Conservation (phyloP, 1,140 invertebrate genomes). For the Dreissena polymorpha region DNA sequence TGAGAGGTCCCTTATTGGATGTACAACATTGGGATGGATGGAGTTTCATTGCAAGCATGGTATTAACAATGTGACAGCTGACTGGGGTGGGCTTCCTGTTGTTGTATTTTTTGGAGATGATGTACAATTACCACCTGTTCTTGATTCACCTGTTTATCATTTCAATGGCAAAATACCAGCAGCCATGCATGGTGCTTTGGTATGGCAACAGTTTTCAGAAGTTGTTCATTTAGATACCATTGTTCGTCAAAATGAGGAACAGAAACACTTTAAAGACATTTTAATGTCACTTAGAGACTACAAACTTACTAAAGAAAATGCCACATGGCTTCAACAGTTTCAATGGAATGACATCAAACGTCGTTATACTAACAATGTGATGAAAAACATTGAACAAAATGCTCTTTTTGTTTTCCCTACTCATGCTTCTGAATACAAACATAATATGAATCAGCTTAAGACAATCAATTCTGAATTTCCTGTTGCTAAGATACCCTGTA, state of each 20-base stretch:
- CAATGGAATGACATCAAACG: slow-evolving; percentile 44
- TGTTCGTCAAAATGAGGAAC: slow-evolving; percentile 34
- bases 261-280: slow-evolving; percentile 44
- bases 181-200: slow-evolving; percentile 54
- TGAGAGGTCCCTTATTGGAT: slow-evolving; percentile 51
- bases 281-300: slow-evolving; percentile 42
- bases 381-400: neutral
- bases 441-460: too few species aligned
- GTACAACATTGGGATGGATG: slow-evolving; percentile 50
- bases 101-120: slow-evolving; percentile 61
- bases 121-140: slow-evolving; percentile 61
- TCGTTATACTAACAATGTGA: slow-evolving; percentile 9
- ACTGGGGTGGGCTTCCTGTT: slow-evolving; percentile 14
- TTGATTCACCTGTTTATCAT: slow-evolving; percentile 55
- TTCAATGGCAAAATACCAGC: slow-evolving; percentile 20
- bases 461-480: slow-evolving; percentile 36
- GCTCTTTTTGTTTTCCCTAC: slow-evolving; percentile 36
- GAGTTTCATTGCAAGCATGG: slow-evolving; percentile 48
- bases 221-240: slow-evolving; percentile 51
- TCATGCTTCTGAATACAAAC: slow-evolving; percentile 18
- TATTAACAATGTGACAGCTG: slow-evolving; percentile 11
- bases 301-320: slow-evolving; percentile 9
- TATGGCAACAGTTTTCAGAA: slow-evolving; percentile 46
- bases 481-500: slow-evolving; percentile 44
- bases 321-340: slow-evolving; percentile 53